These are phyloP conservation scores for Sarcophaga variegata DNA, from an alignment of 2,888 invertebrate species.

Conservation along the genomic window DNA sequence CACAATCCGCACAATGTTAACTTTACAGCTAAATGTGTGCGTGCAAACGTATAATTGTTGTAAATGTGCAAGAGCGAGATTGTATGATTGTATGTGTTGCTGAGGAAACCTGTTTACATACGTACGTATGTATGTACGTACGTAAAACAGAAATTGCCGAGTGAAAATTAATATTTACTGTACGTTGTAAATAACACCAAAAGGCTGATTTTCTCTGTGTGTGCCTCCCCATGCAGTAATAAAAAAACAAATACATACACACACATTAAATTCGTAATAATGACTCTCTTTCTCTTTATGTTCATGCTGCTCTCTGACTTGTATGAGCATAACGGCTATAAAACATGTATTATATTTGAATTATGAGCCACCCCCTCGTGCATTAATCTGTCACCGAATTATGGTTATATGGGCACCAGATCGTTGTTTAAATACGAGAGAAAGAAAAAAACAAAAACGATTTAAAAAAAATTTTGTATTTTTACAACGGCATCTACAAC, in stretches of 20 bases:
- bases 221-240: conserved; percentile 35
- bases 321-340: conserved; percentile 41
- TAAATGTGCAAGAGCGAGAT: not conserved
- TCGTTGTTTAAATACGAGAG: conserved; percentile 50
- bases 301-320: conserved; percentile 2
- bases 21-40: not conserved
- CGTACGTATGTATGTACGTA: not conserved
- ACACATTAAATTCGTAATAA: conserved; percentile 23
- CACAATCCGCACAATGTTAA: conserved; percentile 10
- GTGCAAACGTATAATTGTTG: no score
- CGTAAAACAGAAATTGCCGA: conserved; percentile 37
- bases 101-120: conserved; percentile 34
- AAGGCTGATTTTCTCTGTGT: conserved; percentile 51
- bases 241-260: not conserved
- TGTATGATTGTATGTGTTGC: no score
- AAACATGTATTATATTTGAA: conserved; percentile 65
- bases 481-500: conserved; percentile 25
- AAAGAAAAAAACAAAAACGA: conserved; percentile 4
- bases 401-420: conserved; percentile 63
- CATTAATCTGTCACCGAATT: conserved; percentile 70
- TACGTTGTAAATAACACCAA: conserved; percentile 66
- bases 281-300: conserved; percentile 4
- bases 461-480: not conserved
- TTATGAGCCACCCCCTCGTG: conserved; percentile 67
- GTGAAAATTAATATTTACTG: conserved; percentile 69